phyloP scores from a whole-genome alignment of 2,113 vertebrate genomes.

The Cynocephalus volans region DNA sequence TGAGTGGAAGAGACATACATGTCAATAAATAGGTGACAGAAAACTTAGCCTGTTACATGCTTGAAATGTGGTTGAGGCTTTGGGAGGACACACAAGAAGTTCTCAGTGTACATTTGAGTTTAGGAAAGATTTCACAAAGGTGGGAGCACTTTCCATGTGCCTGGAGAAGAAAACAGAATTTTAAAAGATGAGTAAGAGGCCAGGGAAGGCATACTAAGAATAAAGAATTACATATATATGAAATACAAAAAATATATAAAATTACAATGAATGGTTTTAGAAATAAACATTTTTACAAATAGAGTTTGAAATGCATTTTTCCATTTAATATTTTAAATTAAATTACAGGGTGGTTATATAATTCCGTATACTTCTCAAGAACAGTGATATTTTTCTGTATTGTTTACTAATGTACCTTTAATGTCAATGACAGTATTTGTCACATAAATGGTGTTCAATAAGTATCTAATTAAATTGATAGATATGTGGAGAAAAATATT shows the following conservation, averaged over 20 bases:
- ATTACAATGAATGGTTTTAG: background rate
- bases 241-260: background rate
- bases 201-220: background rate
- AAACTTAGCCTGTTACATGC: background rate
- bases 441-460: background rate
- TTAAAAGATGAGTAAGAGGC: background rate
- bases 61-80: background rate
- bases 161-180: background rate
- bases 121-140: background rate
- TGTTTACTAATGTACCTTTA: background rate
- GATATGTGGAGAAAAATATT: background rate
- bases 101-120: background rate
- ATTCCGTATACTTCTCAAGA: background rate
- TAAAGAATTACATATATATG: background rate
- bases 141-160: background rate
- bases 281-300: background rate
- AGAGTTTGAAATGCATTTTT: background rate
- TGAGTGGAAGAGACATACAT: background rate
- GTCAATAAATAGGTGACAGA: background rate
- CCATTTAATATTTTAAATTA: constrained; percentile 4
- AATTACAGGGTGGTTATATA: background rate
- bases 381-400: background rate
- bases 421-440: background rate
- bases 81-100: background rate
- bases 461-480: background rate